phyloP scores from a whole-genome alignment of 2,797 vertebrate genomes.

The Salarias fasciatus region DNA sequence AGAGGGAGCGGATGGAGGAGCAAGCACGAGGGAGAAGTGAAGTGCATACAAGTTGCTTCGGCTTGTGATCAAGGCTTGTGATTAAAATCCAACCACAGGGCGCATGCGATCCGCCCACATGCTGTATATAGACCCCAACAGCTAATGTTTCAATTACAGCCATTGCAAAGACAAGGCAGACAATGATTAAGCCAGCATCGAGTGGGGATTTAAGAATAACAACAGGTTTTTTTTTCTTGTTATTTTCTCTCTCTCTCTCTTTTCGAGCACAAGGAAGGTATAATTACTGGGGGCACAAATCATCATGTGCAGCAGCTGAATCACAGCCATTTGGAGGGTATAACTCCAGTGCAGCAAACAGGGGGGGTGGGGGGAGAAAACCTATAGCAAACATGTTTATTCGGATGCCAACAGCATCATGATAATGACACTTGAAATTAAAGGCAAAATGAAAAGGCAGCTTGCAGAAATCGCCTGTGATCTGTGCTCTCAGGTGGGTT shows the following conservation, averaged over 20 bases:
- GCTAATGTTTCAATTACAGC: constrained; percentile 82
- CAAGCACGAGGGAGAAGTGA: constrained; percentile 14
- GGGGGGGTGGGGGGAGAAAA: background rate
- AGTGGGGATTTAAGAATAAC: constrained; percentile 78
- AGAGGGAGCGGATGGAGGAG: background rate
- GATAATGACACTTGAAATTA: constrained; percentile 41
- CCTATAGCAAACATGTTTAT: constrained; percentile 58
- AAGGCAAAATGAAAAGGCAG: constrained; percentile 38
- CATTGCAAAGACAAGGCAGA: constrained; percentile 70
- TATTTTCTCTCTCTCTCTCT: background rate
- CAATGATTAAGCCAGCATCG: constrained; percentile 73
- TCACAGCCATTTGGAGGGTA: constrained; percentile 58
- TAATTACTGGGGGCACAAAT: constrained; percentile 76
- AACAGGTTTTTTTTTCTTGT: constrained; percentile 36
- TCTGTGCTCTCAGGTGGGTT: constrained; percentile 32
- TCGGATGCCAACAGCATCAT: constrained; percentile 40
- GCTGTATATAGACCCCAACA: constrained; percentile 63
- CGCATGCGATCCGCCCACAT: constrained; percentile 59
- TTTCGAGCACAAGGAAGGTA: constrained; percentile 52
- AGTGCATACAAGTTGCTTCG: constrained; percentile 31
- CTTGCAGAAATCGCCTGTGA: constrained; percentile 15
- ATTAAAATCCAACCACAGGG: constrained; percentile 71
- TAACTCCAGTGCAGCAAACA: constrained; percentile 27
- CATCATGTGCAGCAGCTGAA: constrained; percentile 66
- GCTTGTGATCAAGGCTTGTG: constrained; percentile 60